phyloP scores from a whole-genome alignment of 2,888 invertebrate genomes.

The Tipula lateralis region DNA sequence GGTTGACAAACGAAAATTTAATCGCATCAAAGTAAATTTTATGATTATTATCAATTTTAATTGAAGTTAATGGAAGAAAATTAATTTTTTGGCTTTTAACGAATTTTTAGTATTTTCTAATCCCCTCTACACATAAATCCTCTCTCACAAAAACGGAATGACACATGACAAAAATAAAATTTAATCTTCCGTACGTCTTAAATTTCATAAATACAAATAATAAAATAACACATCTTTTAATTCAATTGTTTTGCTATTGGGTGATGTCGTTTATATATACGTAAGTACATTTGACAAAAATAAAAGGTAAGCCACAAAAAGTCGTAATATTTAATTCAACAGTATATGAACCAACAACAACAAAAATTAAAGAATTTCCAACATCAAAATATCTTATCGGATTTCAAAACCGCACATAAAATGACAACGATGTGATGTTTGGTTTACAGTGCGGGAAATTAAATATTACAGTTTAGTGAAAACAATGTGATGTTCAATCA shows the following conservation, averaged over 20 bases:
- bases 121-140: background rate
- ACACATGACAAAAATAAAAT: conserved; percentile 19
- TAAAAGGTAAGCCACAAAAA: conserved; percentile 3
- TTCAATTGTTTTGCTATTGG: conserved; percentile 4
- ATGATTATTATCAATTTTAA: conserved; percentile 11
- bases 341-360: too few relatives aligned
- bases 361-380: background rate
- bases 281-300: background rate
- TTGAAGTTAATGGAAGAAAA: background rate
- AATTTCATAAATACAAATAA: background rate
- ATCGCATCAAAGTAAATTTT: background rate
- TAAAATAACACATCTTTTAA: conserved; percentile 9
- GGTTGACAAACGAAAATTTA: background rate
- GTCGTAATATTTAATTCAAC: background rate
- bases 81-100: conserved; percentile 1
- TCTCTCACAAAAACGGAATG: background rate
- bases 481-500: too few relatives aligned
- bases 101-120: conserved; percentile 5
- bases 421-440: background rate
- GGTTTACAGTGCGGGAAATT: background rate
- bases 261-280: background rate
- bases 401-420: conserved; percentile 20
- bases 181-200: conserved; percentile 7
- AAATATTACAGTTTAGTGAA: too few relatives aligned
- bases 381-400: background rate